phyloP scores from a whole-genome alignment of 2,888 invertebrate species.

The Tipula lateralis region DNA sequence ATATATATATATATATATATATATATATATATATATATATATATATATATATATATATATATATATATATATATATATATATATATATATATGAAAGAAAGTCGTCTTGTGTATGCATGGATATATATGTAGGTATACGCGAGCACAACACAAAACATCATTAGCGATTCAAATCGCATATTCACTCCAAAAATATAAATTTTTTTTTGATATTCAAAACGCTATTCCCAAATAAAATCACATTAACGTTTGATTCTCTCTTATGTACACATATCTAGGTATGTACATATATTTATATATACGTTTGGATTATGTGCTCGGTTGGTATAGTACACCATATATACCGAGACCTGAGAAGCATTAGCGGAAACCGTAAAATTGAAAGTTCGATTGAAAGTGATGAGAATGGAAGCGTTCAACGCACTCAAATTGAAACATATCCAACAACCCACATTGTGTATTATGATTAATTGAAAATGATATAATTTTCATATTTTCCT shows the following conservation, averaged over 20 bases:
- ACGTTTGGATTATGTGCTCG: not conserved
- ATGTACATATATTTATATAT: too few relatives aligned
- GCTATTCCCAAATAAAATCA: conserved; percentile 1
- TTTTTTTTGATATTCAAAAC: not conserved
- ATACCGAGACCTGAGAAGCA: not conserved
- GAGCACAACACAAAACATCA: conserved; percentile 26
- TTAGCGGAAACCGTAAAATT: not conserved
- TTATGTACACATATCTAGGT: too few relatives aligned
- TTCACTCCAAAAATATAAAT: not conserved
- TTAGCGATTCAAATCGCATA: conserved; percentile 30
- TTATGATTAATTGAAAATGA: conserved; percentile 19
- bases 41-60: too few relatives aligned
- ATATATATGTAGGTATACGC: not conserved
- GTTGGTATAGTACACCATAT: not conserved
- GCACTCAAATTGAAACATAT: not conserved
- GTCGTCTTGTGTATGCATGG: not conserved
- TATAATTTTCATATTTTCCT: conserved; percentile 4
- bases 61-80: too few relatives aligned
- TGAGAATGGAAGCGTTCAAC: not conserved
- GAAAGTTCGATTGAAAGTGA: conserved; percentile 19
- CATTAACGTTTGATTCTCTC: not conserved
- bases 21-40: too few relatives aligned
- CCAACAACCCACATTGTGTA: not conserved
- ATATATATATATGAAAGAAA: not conserved
- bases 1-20: too few relatives aligned